These are phyloP conservation scores for Camponotus vicinus DNA, from an alignment of 1,140 invertebrate genomes.

Conservation along the genomic window DNA sequence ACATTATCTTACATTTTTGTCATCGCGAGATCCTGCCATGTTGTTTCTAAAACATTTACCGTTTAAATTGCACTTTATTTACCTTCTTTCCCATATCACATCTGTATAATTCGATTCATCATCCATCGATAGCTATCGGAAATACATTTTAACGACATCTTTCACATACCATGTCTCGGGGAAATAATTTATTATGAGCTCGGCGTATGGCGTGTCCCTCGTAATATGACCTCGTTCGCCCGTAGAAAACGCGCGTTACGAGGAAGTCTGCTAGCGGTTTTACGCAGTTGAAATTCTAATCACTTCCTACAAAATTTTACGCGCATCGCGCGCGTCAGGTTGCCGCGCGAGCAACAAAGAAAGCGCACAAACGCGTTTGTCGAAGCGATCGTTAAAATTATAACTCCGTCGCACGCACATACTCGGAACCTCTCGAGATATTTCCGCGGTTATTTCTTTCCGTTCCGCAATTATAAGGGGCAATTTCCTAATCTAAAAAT, in stretches of 20 bases:
- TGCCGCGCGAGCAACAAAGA: neutral
- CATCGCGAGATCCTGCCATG: neutral
- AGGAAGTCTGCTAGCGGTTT: conserved; percentile 44
- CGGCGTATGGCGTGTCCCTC: neutral
- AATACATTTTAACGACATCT: neutral
- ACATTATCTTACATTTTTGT: conserved; percentile 1
- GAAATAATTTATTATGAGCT: conserved; percentile 41
- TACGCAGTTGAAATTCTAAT: conserved; percentile 68
- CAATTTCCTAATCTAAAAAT: neutral
- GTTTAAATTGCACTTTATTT: neutral
- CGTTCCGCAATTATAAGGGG: neutral
- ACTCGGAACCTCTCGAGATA: no score
- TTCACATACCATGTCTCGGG: conserved; percentile 1
- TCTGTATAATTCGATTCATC: neutral
- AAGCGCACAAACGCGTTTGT: neutral
- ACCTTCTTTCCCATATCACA: neutral
- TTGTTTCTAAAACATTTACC: neutral
- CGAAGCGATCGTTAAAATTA: conserved; percentile 1
- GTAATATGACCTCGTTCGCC: conserved; percentile 34
- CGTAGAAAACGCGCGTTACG: conserved; percentile 47
- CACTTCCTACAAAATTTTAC: conserved; percentile 59
- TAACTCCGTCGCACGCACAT: neutral
- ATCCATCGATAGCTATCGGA: neutral
- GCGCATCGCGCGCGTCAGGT: conserved; percentile 31
- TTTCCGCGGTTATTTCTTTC: neutral